phyloP scores from a whole-genome alignment of 2,797 vertebrate genomes.

The Galagoides demidoff region DNA sequence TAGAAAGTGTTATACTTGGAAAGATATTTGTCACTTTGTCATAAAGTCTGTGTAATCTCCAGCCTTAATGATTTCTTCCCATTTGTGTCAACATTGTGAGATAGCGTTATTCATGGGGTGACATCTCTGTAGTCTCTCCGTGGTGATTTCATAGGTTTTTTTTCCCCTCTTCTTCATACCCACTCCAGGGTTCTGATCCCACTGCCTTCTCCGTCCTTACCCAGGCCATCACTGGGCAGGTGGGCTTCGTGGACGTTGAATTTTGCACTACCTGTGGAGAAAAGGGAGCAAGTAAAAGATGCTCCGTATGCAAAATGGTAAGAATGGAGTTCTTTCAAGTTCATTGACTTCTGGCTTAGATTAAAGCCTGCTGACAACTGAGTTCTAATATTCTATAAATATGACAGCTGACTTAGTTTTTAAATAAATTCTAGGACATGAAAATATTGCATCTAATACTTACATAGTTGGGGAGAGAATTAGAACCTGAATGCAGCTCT shows the following conservation, averaged over 20 bases:
- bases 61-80: not conserved
- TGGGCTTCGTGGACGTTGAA: constrained; percentile 97
- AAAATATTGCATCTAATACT: constrained; percentile 22
- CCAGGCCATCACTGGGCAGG: constrained; percentile 98
- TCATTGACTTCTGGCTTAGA: not conserved
- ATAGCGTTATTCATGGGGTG: not conserved
- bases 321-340: constrained; percentile 62
- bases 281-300: constrained; percentile 96
- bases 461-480: not conserved
- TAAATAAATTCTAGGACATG: not conserved
- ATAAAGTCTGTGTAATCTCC: not conserved
- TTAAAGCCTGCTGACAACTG: not conserved
- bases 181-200: constrained; percentile 94
- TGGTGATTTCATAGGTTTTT: not conserved
- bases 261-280: constrained; percentile 98
- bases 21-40: not conserved
- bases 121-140: not conserved
- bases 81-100: not conserved
- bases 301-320: constrained; percentile 98
- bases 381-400: not conserved
- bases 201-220: constrained; percentile 97
- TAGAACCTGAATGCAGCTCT: not conserved
- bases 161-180: not conserved
- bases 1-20: not conserved
- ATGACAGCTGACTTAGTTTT: not conserved